phyloP scores from a whole-genome alignment of 2,888 invertebrate species.

The Anticlea derivata region DNA sequence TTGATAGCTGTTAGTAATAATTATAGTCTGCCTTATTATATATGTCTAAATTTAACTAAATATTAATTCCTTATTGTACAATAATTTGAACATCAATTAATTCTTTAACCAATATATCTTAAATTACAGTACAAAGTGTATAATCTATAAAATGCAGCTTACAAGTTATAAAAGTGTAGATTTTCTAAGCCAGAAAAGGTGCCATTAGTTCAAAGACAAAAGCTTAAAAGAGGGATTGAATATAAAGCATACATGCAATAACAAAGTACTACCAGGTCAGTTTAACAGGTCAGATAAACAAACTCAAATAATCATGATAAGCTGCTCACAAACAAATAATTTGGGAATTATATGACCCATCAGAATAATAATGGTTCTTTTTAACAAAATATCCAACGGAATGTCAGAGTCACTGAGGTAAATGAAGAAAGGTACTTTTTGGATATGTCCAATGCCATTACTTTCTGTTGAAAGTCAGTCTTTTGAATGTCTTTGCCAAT shows the following conservation, averaged over 20 bases:
- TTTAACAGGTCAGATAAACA: slow-evolving; percentile 21
- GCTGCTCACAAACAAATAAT: slow-evolving; percentile 10
- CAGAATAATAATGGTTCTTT: slow-evolving; percentile 2
- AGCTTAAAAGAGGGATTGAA: too few relatives aligned
- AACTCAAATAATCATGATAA: slow-evolving; percentile 18
- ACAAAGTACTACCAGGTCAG: slow-evolving; percentile 3
- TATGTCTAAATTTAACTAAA: slow-evolving; percentile 23
- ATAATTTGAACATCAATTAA: slow-evolving; percentile 48
- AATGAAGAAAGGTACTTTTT: slow-evolving; percentile 32
- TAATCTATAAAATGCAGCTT: slow-evolving; percentile 15
- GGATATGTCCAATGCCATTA: slow-evolving; percentile 51
- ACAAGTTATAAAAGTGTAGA: slow-evolving; percentile 10
- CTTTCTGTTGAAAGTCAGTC: slow-evolving; percentile 61
- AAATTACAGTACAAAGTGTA: slow-evolving; percentile 7
- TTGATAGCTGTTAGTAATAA: slow-evolving; percentile 2
- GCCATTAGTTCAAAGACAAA: slow-evolving; percentile 2
- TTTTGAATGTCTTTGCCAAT: slow-evolving; percentile 51
- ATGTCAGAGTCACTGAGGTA: slow-evolving; percentile 39
- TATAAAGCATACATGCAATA: neutral
- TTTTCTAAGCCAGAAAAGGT: slow-evolving; percentile 7
- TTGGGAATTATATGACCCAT: slow-evolving; percentile 4
- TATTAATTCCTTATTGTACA: slow-evolving; percentile 48
- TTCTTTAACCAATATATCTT: slow-evolving; percentile 20
- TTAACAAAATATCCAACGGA: slow-evolving; percentile 42
- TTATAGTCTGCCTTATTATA: slow-evolving; percentile 17